Percentiles rank a stretch among this genome's conserved stretches.
Evolutionary conservation across 2,797 vertebrate species (phyloP).

Genomic region (Vireo griseus): DNA sequence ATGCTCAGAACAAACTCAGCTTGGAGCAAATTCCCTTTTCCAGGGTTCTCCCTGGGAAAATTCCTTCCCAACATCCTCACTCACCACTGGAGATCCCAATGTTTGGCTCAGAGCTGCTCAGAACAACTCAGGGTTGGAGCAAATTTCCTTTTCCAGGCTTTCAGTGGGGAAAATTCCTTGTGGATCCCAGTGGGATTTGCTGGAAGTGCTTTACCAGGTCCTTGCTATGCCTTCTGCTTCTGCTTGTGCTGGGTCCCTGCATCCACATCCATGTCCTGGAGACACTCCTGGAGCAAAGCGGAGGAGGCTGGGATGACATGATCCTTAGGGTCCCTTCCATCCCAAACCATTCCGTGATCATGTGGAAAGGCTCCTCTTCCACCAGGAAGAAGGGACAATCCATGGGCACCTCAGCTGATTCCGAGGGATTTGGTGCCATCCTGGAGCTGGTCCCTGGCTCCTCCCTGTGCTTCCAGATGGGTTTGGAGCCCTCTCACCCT

Average conservation of each 20-base stretch:
- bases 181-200: background rate
- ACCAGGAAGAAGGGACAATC: background rate
- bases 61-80: background rate
- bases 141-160: background rate
- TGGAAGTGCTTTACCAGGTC: background rate
- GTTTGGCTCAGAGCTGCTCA: background rate
- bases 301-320: background rate
- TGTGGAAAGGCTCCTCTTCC: background rate
- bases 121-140: fast-evolving
- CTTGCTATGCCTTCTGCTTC: background rate
- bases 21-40: background rate
- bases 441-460: background rate
- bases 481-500: fast-evolving
- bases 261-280: fast-evolving
- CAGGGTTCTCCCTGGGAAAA: background rate
- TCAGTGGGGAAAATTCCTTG: fast-evolving
- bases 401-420: fast-evolving
- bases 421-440: background rate
- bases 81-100: background rate
- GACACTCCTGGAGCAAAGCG: fast-evolving
- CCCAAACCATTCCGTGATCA: background rate
- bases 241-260: background rate
- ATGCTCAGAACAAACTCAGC: fast-evolving
- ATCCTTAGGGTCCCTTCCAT: background rate
- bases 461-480: fast-evolving